Percentiles rank a stretch among this genome's conserved stretches.
Conservation (phyloP, 2,113 vertebrate genomes). For the Hyaena hyaena region DNA sequence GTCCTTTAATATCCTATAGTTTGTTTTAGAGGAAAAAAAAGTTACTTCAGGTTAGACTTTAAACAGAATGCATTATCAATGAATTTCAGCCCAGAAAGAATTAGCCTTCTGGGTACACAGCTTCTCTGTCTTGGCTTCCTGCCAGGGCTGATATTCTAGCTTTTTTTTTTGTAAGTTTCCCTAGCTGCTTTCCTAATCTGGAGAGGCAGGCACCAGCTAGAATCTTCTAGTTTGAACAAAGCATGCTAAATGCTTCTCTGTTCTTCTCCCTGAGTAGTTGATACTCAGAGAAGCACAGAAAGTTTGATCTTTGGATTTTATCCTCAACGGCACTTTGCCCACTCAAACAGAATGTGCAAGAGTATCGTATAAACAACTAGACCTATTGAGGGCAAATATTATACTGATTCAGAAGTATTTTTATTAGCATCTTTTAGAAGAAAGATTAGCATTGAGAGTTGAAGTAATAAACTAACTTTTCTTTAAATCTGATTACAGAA, state of each 20-base stretch:
- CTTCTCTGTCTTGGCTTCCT: neutral
- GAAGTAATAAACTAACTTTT: neutral
- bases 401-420: neutral
- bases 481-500: neutral
- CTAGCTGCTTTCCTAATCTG: conserved; percentile 46
- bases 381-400: neutral
- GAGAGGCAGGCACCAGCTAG: conserved; percentile 25
- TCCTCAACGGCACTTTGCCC: neutral
- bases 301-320: conserved; percentile 48
- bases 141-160: conserved; percentile 37
- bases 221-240: neutral
- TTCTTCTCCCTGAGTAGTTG: neutral
- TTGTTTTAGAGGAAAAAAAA: neutral
- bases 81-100: conserved; percentile 39
- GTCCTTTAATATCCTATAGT: neutral
- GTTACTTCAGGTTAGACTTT: neutral
- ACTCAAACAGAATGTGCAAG: neutral
- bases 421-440: neutral
- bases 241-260: neutral
- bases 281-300: neutral
- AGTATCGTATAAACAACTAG: neutral
- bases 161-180: conserved; percentile 48
- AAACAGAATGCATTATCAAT: conserved; percentile 43
- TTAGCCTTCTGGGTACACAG: conserved; percentile 29
- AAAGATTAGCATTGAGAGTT: neutral